These are phyloP conservation scores for Leptodactylus fallax DNA, from an alignment of 2,797 vertebrate species.

Conservation along the genomic window DNA sequence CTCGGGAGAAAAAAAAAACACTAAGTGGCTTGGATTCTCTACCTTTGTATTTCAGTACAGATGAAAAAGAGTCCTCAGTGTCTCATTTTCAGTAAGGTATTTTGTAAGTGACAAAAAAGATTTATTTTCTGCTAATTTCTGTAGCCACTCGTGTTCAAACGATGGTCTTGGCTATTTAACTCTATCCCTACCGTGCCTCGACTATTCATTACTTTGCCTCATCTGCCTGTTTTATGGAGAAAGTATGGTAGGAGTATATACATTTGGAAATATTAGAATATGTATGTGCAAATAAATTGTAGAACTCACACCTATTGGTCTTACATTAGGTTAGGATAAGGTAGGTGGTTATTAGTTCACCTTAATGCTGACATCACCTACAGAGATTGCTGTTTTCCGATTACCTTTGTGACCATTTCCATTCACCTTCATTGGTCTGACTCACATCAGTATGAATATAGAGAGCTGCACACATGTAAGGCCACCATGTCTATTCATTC, in stretches of 20 bases:
- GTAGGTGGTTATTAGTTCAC: no score
- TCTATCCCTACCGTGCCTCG: slow-evolving; percentile 4
- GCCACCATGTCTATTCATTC: no score
- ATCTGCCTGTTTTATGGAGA: no score
- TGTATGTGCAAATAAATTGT: background rate
- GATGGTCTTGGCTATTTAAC: slow-evolving; percentile 53
- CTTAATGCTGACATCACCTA: no score
- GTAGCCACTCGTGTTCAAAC: slow-evolving; percentile 55
- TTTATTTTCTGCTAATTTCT: slow-evolving; percentile 62
- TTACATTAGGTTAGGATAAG: no score
- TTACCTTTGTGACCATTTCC: no score
- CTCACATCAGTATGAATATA: no score
- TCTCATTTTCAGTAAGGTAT: slow-evolving; percentile 62
- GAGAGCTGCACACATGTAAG: no score
- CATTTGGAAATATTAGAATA: background rate
- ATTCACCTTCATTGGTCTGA: no score
- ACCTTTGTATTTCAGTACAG: slow-evolving; percentile 64
- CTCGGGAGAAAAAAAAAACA: slow-evolving; percentile 42
- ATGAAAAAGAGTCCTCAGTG: slow-evolving; percentile 63
- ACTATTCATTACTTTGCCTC: background rate
- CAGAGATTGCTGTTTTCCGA: no score
- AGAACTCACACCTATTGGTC: no score
- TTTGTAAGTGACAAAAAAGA: slow-evolving; percentile 58
- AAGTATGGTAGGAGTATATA: no score
- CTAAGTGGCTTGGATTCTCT: slow-evolving; percentile 59